Conservation (phyloP, 2,113 vertebrate genomes). For the Triplophysa rosa region DNA sequence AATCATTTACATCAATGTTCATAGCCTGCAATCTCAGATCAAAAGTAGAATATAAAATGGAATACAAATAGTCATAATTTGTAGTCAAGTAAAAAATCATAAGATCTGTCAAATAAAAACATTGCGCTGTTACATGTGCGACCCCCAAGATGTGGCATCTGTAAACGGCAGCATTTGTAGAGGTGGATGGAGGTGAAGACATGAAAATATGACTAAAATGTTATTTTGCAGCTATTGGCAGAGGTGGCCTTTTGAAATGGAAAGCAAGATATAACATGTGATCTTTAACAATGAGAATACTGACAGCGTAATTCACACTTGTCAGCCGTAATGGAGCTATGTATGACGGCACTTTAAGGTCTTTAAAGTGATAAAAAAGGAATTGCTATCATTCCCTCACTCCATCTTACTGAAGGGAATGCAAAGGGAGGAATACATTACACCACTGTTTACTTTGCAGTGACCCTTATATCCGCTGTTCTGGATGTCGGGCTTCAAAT, state of each 20-base stretch:
- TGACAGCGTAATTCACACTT: constrained; percentile 56
- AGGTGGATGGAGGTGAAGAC: neutral
- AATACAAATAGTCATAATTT: no score
- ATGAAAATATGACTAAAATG: constrained; percentile 15
- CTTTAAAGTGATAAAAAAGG: constrained; percentile 48
- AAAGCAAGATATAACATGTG: constrained; percentile 37
- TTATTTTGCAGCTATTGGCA: constrained; percentile 20
- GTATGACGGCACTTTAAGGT: constrained; percentile 48
- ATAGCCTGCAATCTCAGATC: neutral
- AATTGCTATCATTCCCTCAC: constrained; percentile 24
- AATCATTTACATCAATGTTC: neutral
- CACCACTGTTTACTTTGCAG: neutral
- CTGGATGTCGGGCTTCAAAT: neutral
- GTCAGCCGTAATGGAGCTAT: constrained; percentile 51
- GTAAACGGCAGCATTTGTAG: neutral
- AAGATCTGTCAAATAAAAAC: neutral
- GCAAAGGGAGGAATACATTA: constrained; percentile 17
- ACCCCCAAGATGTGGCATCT: neutral
- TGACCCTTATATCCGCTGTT: neutral
- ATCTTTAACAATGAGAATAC: constrained; percentile 51
- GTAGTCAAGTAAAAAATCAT: no score
- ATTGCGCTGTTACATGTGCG: neutral
- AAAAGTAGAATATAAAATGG: neutral
- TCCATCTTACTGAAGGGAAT: neutral
- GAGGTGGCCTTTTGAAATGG: constrained; percentile 39